Base-by-base conservation (phyloP, 1,140 invertebrate genomes). In the Drosophila asahinai region DNA sequence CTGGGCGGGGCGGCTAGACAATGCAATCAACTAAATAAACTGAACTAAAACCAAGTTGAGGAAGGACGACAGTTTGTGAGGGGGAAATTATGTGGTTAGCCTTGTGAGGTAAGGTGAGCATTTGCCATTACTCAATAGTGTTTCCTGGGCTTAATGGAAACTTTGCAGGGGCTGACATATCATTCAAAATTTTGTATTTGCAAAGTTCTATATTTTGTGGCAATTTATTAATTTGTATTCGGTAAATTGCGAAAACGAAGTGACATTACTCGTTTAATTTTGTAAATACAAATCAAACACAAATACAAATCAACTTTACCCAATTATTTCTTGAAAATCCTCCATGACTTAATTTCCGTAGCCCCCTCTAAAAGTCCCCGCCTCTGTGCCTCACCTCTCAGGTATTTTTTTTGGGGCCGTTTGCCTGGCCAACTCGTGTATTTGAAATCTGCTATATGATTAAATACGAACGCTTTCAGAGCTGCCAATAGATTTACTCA, bases 11-110 rank as follows among this genome's bases (percentile, higher is more conserved):
- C 19, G 67, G 67, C 67, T 40, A 71, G 67, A 71, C 67, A 71
- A 71, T 68, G 64, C 40, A 68, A 71, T 71, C 67, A 68, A 25
- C 67, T 70, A 66, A 70, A 52, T 67, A 71, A 71, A 55, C 48
- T 45, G 6, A 63, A 45, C 43, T 33, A 27, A 59, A 59, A 19
- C 19, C n/a, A n/a, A 64, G 54, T 19, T 7, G 7, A 22, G 62
- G 11, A 38, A 54, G 61, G 36, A 68, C 9, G 0, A 30, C 27
- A 30, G 27, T n/a, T 1, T 33, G 17, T 19, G 12, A 17, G 36
- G 17, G 25, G 61, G 5, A 45, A 66, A 65, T 12, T 36, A 40
- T 45, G 48, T 30, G 66, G 66, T 47, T 51, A 27, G 47, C 27
- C 27, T 33, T 52, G 60, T 40, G 17, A 51, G 27, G 15, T 51